Evolutionary conservation across 2,797 vertebrate species (phyloP).

Genomic region (Enoplosus armatus): DNA sequence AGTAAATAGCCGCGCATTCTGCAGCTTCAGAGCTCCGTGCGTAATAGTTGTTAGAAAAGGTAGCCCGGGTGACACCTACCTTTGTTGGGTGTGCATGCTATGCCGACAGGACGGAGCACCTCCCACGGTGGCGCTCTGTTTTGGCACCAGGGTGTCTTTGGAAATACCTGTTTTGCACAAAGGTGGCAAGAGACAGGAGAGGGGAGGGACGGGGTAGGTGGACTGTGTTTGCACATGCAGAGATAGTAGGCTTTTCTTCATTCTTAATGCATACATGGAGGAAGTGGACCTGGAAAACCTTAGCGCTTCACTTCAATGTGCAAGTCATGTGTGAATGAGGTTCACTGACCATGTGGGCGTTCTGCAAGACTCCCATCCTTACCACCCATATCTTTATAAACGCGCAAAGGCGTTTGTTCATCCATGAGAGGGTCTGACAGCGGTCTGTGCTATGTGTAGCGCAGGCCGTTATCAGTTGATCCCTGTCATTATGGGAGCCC

Average conservation of each 20-base stretch:
- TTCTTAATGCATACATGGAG: constrained; percentile 17
- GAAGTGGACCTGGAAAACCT: constrained; percentile 32
- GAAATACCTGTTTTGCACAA: constrained; percentile 83
- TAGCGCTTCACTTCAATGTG: background rate
- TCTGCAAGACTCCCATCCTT: constrained; percentile 25
- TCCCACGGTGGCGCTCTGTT: constrained; percentile 56
- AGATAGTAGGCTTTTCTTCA: constrained; percentile 38
- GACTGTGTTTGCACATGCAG: constrained; percentile 67
- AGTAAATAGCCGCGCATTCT: constrained; percentile 55
- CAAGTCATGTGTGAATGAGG: constrained; percentile 27
- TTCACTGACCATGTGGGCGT: constrained; percentile 29
- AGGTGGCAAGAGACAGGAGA: constrained; percentile 65
- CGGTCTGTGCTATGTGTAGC: constrained; percentile 51
- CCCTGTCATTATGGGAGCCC: constrained; percentile 84
- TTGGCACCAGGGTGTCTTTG: constrained; percentile 76
- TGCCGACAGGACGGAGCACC: constrained; percentile 77
- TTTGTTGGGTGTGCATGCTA: constrained; percentile 62
- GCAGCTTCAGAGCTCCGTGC: constrained; percentile 47
- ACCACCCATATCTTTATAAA: constrained; percentile 53
- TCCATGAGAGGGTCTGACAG: constrained; percentile 63
- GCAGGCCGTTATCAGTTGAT: constrained; percentile 82
- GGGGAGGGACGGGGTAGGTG: constrained; percentile 24
- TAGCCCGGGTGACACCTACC: constrained; percentile 57
- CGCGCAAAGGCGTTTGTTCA: constrained; percentile 62
- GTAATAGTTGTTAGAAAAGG: constrained; percentile 60